Conservation (phyloP, 1,140 invertebrate species). For the Drosophila setifemur region DNA sequence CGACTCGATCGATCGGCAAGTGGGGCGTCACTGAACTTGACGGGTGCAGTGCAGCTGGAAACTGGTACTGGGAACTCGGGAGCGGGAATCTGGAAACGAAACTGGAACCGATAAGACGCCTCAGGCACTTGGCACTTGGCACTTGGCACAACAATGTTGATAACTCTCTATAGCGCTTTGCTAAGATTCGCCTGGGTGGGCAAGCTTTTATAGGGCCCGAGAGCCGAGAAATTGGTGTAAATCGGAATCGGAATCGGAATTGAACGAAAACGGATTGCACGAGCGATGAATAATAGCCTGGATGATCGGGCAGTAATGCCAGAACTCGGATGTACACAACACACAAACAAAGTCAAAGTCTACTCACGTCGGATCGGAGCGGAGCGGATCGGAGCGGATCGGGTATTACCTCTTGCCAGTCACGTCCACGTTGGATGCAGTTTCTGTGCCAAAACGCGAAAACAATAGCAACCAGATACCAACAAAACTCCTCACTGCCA, state of each 20-base stretch:
- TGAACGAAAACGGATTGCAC: slow-evolving; percentile 40
- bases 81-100: slow-evolving; percentile 34
- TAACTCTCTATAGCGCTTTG: slow-evolving; percentile 18
- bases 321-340: slow-evolving; percentile 32
- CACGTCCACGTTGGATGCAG: slow-evolving; percentile 36
- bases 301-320: slow-evolving; percentile 52
- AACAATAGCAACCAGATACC: slow-evolving; percentile 11
- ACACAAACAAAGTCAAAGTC: slow-evolving; percentile 36
- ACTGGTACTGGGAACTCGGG: slow-evolving; percentile 22
- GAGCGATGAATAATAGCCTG: slow-evolving; percentile 55
- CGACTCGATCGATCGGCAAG: slow-evolving; percentile 54
- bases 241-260: neutral
- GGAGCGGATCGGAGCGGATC: neutral
- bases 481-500: neutral
- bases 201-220: slow-evolving; percentile 42
- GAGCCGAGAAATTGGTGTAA: neutral
- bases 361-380: slow-evolving; percentile 54
- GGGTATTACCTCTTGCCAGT: slow-evolving; percentile 35
- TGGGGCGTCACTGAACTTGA: slow-evolving; percentile 51
- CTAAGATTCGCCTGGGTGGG: slow-evolving; percentile 23
- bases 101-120: slow-evolving; percentile 51
- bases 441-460: slow-evolving; percentile 22
- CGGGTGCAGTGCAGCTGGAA: slow-evolving; percentile 14
- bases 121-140: slow-evolving; percentile 21
- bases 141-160: slow-evolving; percentile 11